These are phyloP conservation scores for Macaria liturata DNA, from an alignment of 2,888 invertebrate species.

Conservation along the genomic window DNA sequence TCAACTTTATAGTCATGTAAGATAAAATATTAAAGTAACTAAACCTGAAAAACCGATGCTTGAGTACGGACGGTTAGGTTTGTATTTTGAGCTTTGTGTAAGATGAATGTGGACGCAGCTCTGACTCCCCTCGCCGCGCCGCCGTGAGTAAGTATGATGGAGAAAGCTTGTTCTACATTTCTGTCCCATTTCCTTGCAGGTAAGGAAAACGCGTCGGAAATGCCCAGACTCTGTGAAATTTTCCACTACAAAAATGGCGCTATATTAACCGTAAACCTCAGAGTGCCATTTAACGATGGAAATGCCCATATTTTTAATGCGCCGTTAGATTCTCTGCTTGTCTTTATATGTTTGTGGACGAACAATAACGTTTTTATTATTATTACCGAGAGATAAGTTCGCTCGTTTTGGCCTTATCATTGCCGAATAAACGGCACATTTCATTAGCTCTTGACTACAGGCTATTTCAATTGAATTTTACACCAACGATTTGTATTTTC, in stretches of 20 bases:
- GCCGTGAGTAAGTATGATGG: constrained; percentile 6
- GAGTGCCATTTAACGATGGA: constrained; percentile 55
- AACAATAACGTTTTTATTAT: constrained; percentile 58
- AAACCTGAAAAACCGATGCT: too few species aligned
- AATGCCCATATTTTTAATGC: constrained; percentile 67
- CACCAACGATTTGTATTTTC: constrained; percentile 17
- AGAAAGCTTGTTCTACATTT: constrained; percentile 11
- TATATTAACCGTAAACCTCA: constrained; percentile 55
- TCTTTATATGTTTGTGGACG: constrained; percentile 52
- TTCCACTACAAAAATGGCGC: constrained; percentile 29
- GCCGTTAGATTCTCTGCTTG: constrained; percentile 57
- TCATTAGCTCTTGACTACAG: constrained; percentile 31
- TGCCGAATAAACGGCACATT: constrained; percentile 42
- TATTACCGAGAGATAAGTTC: constrained; percentile 55
- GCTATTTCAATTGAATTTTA: constrained; percentile 23
- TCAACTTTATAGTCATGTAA: too few species aligned
- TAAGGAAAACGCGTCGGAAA: neutral
- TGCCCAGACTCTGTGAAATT: constrained; percentile 3
- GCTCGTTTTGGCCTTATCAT: constrained; percentile 43
- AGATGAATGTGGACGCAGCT: too few species aligned
- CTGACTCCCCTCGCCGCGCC: neutral
- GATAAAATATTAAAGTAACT: too few species aligned
- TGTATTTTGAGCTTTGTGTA: too few species aligned
- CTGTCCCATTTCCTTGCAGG: constrained; percentile 8
- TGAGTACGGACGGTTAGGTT: too few species aligned